Evolutionary conservation across 2,113 vertebrate species (phyloP), one percentile per base, ranked within the genome.

Genomic region (Sigmodon hispidus): DNA sequence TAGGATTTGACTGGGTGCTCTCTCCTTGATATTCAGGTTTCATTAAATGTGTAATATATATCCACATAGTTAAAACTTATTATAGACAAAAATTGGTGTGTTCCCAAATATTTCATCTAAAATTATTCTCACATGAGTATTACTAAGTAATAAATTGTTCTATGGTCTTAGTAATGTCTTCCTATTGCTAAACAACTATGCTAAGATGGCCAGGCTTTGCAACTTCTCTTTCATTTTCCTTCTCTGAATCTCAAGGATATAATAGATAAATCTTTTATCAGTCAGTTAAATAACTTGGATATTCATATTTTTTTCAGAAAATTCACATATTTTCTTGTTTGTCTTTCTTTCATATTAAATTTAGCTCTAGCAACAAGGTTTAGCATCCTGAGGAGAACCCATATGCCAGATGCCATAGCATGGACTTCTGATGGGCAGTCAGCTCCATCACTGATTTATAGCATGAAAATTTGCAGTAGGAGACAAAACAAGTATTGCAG

Each of bases 361-460:
- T 94, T 77, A 43, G 34, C 75, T 94, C 77, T 89, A 80, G 43
- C 90, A 80, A 65, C 50, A 91, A 96, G 10, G 16, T 7, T 80
- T 45, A 95, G 75, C 12, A 77, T 92, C 94, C 92, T 91, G n/a
- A 97, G 80, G 90, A 95, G 84, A 81, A 26, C 52, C 93, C 87
- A 85, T 90, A 94, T 94, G 93, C 36, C 81, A 36, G 84, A 69
- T 29, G 52, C 43, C 77, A 77, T 21, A 2, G 9, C 10, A 40
- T 43, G 59, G n/a, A 65, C 90, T 76, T 94, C 57, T 80, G 77
- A 94, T 83, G 73, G 90, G 50, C 57, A 75, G 48, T 26, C 81
- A 72, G 26, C 79, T 80, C 13, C 5, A 1, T 65, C 63, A 63
- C 3, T 87, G 55, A 79, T 50, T 91, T 57, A 79, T 0, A 63